Percentiles rank a stretch among this genome's conserved stretches.
These are phyloP conservation scores for Pristionchus exspectatus DNA, from an alignment of 2,888 invertebrate genomes.

Conservation along the genomic window DNA sequence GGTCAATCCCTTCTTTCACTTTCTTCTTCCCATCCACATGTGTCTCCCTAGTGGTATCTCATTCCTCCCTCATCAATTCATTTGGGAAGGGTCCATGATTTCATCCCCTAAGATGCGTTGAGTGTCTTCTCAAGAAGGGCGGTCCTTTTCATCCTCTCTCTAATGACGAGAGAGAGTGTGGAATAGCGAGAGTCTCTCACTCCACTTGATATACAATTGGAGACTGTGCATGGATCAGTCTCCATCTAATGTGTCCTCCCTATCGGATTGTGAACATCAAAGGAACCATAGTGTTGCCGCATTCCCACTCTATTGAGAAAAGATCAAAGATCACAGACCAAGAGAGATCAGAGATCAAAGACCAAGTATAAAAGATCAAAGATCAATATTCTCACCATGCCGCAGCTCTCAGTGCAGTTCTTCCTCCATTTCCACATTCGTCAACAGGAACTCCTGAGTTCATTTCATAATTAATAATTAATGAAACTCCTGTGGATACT, in stretches of 20 bases:
- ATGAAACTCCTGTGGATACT: not conserved
- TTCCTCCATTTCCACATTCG: conserved; percentile 66
- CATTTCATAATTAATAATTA: not conserved
- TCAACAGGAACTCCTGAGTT: conserved; percentile 63
- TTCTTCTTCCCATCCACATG: not conserved
- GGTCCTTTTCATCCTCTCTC: conserved; percentile 13
- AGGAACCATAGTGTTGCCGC: not conserved
- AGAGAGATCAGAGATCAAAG: not conserved
- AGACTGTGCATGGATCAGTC: conserved; percentile 14
- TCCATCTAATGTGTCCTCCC: conserved; percentile 17
- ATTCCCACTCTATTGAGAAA: not conserved
- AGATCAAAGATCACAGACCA: conserved; percentile 16
- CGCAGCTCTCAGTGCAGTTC: conserved; percentile 70
- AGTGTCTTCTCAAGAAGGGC: conserved; percentile 30
- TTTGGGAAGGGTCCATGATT: conserved; percentile 17
- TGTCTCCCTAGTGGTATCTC: conserved; percentile 36
- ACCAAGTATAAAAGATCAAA: too few relatives aligned
- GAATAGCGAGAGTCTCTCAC: not conserved
- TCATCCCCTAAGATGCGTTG: conserved; percentile 19
- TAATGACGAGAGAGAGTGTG: not conserved
- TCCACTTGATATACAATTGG: conserved; percentile 46
- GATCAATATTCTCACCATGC: conserved; percentile 59
- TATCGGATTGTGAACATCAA: conserved; percentile 25
- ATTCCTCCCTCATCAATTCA: conserved; percentile 26
- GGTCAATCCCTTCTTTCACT: not conserved